phyloP scores from a whole-genome alignment of 1,140 invertebrate species.

The Phocides pigmalion region DNA sequence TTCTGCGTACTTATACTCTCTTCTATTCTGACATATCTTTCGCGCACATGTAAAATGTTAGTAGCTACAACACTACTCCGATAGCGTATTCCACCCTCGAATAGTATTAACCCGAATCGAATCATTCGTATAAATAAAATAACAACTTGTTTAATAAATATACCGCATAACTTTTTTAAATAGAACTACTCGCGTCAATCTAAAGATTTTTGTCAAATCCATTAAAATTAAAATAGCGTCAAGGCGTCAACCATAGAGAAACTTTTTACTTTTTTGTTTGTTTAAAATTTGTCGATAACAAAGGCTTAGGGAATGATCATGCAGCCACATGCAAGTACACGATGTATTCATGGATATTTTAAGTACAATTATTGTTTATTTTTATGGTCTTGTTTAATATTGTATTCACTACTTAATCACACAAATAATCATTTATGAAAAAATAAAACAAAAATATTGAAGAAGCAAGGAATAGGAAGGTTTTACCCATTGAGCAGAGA shows the following conservation, averaged over 20 bases:
- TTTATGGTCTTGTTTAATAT: no score
- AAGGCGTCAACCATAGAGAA: slow-evolving; percentile 76
- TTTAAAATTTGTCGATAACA: slow-evolving; percentile 1
- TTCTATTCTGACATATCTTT: slow-evolving; percentile 72
- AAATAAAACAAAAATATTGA: no score
- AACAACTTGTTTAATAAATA: slow-evolving; percentile 41
- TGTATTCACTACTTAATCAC: no score
- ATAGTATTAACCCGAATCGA: slow-evolving; percentile 40
- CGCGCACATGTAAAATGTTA: slow-evolving; percentile 74
- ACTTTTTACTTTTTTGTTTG: slow-evolving; percentile 12
- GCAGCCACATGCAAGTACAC: not conserved
- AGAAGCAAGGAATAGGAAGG: no score
- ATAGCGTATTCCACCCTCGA: slow-evolving; percentile 30
- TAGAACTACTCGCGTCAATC: slow-evolving; percentile 49
- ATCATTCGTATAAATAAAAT: slow-evolving; percentile 54
- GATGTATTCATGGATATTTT: no score
- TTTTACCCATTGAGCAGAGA: no score
- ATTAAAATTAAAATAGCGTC: slow-evolving; percentile 69
- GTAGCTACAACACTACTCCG: slow-evolving; percentile 49
- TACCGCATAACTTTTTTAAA: slow-evolving; percentile 44
- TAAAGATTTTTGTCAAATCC: slow-evolving; percentile 60
- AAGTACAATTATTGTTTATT: no score
- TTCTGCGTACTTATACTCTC: slow-evolving; percentile 52
- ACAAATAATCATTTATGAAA: no score
- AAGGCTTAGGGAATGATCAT: not conserved